Base-by-base conservation (phyloP, 2,888 invertebrate species). In the Chelonus formosanus region DNA sequence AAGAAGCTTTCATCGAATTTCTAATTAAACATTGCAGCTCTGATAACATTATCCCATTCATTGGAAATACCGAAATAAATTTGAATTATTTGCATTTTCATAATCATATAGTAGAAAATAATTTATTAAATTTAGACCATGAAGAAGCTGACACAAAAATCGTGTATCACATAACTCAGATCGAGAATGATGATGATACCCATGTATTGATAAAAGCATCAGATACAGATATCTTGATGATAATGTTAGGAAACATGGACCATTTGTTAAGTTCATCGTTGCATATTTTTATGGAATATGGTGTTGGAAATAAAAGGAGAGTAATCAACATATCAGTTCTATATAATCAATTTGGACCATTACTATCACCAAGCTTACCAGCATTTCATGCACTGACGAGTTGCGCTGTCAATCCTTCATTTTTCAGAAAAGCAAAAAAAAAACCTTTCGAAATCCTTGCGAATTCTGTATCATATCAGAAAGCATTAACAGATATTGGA, bases 81-180 rank as follows among this genome's bases (percentile, higher is more conserved):
- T 40, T 40, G 5, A 40, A 40, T 40, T 40, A 40, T 40, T 5
- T 5, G 5, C 4, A 40, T 5, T 40, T 4, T 40, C 40, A 40
- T 5, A 40, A 4, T 40, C 5, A 40, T 40, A 40, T 4, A 5
- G 40, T 40, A 40, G 5, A 40, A 5, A 5, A 52, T 40, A 8
- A 62, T 31, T 62, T 62, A 35, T 44, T 44, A 2, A 70, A 67
- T 54, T 63, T 56, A 43, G 56, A 56, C 3, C 74, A 74, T 55
- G 69, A 72, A 67, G 73, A 75, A 61, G 73, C 72, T 6, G 73
- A 74, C 47, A 70, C 70, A 4, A 72, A 69, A 69, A 72, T 75
- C 5, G 62, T 72, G 3, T 71, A 63, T 54, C 71, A 72, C 50
- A 32, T 67, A 20, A 69, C 68, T 50, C 65, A 67, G 35, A 54